A percentile compares a stretch with the other conserved stretches of the same genome.
These are phyloP conservation scores for Indri indri DNA, from an alignment of 2,113 vertebrate genomes.

Conservation along the genomic window DNA sequence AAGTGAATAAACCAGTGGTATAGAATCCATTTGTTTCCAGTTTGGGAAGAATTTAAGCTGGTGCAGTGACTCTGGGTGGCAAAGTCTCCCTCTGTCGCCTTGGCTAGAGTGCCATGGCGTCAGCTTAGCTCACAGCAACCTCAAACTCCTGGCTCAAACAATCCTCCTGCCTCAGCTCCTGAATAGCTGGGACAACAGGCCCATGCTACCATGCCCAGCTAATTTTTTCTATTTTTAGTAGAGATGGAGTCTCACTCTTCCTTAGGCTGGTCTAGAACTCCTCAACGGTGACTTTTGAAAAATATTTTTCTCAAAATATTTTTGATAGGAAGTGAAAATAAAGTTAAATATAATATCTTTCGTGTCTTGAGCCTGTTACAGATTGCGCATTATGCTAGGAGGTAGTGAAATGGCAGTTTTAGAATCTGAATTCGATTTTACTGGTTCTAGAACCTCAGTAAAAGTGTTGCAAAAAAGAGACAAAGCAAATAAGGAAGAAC, in stretches of 20 bases:
- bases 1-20: neutral
- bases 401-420: neutral
- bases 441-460: slow-evolving; percentile 1
- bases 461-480: neutral
- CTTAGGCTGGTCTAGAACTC: too few relatives aligned
- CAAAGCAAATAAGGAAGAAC: neutral
- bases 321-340: slow-evolving; percentile 20
- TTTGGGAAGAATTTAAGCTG: slow-evolving; percentile 1
- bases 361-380: neutral
- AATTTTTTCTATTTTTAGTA: too few relatives aligned
- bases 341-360: neutral
- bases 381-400: neutral
- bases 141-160: too few relatives aligned
- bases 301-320: neutral
- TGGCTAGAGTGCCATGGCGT: too few relatives aligned
- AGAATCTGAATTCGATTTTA: neutral
- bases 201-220: too few relatives aligned
- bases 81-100: too few relatives aligned
- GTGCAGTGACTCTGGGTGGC: neutral
- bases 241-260: too few relatives aligned
- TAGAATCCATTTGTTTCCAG: neutral
- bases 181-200: too few relatives aligned
- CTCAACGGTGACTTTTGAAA: neutral
- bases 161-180: too few relatives aligned
- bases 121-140: too few relatives aligned